These are phyloP conservation scores for Sitta europaea DNA, from an alignment of 2,113 vertebrate species.

Conservation along the genomic window DNA sequence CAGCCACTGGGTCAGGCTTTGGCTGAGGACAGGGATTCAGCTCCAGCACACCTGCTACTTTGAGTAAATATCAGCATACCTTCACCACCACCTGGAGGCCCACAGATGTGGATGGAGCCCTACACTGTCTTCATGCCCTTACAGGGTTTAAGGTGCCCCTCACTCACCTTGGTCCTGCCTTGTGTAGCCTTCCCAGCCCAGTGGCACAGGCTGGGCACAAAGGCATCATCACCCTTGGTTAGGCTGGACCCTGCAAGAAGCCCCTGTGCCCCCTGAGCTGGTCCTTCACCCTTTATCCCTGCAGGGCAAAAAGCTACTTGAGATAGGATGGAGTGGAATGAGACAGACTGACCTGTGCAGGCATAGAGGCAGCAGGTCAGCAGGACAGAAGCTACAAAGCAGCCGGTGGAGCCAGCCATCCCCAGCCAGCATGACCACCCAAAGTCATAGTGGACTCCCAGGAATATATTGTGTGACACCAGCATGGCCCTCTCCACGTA, in stretches of 20 bases:
- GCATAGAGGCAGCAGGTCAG: conserved; percentile 61
- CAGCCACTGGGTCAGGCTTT: background rate
- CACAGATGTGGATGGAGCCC: background rate
- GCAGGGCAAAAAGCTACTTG: background rate
- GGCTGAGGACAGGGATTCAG: background rate
- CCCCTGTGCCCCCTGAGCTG: background rate
- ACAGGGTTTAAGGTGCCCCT: background rate
- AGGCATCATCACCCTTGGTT: background rate
- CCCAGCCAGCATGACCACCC: conserved; percentile 78
- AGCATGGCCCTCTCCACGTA: conserved; percentile 67
- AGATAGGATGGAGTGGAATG: background rate
- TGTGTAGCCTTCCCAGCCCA: background rate
- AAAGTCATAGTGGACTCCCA: conserved; percentile 73
- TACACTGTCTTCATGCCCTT: background rate
- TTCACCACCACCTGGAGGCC: background rate
- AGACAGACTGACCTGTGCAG: conserved; percentile 51
- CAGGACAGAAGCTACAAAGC: conserved; percentile 44
- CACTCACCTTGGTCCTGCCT: background rate
- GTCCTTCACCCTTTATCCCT: background rate
- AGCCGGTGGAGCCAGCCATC: conserved; percentile 64
- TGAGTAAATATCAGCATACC: background rate
- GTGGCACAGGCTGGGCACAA: accelerated
- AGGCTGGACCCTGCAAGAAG: background rate
- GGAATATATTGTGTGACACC: conserved; percentile 52
- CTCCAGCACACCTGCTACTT: background rate